Base-by-base conservation (phyloP, 2,797 vertebrate genomes). In the Rhinoraja longicauda region DNA sequence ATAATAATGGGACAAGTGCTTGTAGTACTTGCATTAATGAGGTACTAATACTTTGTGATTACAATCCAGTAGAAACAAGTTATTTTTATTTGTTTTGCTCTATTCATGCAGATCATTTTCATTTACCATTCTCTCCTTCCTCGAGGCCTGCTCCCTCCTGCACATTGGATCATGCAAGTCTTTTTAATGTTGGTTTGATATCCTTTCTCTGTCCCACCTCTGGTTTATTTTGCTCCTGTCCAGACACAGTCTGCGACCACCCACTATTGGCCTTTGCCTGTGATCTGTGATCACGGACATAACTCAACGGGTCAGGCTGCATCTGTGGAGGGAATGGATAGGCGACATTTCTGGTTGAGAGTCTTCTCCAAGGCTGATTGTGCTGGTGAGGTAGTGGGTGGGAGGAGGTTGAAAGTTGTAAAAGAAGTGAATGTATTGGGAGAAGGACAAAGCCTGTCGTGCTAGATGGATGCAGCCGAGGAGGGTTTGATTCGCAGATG, bases 1-100 rank as follows among this genome's bases (percentile, higher is more conserved):
- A 67, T 67, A 64, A 88, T 88, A 88, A 88, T 88, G 59, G n/a
- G 32, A 88, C 59, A 62, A 88, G 59, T 3, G 62, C 59, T 67
- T 36, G 64, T 67, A 67, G 84, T 88, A 32, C 59, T 21, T 32
- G 15, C 84, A n/a, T 88, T 32, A 62, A 88, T 67, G 59, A 86
- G 57, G 29, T n/a, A 67, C 32, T 88, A 67, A 88, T 88, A 32
- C 67, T 64, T 62, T 67, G n/a, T 67, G 67, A 67, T 88, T 67
- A 62, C n/a, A 67, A 64, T 88, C 59, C 59, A 21, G 17, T 32
- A 21, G 59, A 67, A 88, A 67, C 62, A 19, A 64, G n/a, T 67
- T 88, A 36, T 67, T 88, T 88, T 88, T 64, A 67, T 88, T 62
- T 67, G 59, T 32, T 86, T 86, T 62, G 29, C 59, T 67, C 1